Conservation (phyloP, 2,888 invertebrate species). For the Dromius quadrimaculatus region DNA sequence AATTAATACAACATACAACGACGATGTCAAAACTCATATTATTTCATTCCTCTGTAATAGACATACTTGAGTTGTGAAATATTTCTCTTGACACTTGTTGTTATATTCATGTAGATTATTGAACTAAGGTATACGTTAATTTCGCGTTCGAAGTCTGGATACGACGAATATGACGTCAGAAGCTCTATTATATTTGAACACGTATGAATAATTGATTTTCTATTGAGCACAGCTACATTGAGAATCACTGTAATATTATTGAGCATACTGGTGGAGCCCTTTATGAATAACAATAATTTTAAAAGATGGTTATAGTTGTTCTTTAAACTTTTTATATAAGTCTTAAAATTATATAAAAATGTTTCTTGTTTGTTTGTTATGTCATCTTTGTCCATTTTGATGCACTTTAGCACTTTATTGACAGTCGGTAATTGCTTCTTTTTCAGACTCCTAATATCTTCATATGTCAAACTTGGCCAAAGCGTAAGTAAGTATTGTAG, state of each 20-base stretch:
- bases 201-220: too few relatives aligned
- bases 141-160: too few relatives aligned
- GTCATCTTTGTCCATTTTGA: neutral
- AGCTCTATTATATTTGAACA: too few relatives aligned
- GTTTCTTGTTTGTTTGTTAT: neutral
- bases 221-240: too few relatives aligned
- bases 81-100: too few relatives aligned
- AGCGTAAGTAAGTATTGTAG: conserved; percentile 1
- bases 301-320: neutral
- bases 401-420: conserved; percentile 2
- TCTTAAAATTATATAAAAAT: neutral
- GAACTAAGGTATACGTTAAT: too few relatives aligned
- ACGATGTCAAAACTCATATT: too few relatives aligned
- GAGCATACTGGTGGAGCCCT: neutral
- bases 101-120: too few relatives aligned
- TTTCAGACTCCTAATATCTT: neutral
- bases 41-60: too few relatives aligned
- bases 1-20: too few relatives aligned
- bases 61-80: too few relatives aligned
- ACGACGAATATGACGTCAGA: too few relatives aligned
- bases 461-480: neutral
- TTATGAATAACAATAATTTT: neutral
- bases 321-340: neutral
- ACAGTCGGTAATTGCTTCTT: conserved; percentile 3
- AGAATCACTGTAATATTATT: neutral